Conservation (phyloP, 37 sponge, comb jelly and placozoan species). For the Hormiphora californensis region DNA sequence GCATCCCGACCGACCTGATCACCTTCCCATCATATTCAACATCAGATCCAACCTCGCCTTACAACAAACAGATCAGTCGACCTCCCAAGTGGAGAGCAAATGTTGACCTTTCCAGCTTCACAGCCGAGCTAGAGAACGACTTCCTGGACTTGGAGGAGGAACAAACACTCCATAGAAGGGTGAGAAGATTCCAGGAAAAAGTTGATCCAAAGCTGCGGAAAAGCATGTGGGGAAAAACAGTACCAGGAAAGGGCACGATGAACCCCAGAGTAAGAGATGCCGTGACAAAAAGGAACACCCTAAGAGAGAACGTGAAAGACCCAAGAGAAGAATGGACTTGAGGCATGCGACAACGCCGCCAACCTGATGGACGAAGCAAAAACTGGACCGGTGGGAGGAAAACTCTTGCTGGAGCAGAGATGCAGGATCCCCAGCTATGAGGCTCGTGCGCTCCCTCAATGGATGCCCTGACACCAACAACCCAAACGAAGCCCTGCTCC, state of each 20-base stretch:
- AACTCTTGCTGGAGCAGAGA: background rate
- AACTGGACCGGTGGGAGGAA: background rate
- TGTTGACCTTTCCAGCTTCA: too few species aligned
- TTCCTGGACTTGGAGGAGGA: too few species aligned
- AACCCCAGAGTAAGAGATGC: background rate
- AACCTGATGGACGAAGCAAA: background rate
- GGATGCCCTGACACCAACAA: background rate
- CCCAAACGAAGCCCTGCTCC: background rate
- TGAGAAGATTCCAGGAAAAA: too few species aligned
- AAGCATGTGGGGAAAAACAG: background rate
- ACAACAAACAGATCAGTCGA: too few species aligned
- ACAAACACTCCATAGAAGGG: too few species aligned
- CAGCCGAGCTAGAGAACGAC: too few species aligned
- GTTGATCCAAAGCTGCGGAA: conserved; percentile 2
- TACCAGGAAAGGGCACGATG: background rate
- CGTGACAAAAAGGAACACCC: background rate
- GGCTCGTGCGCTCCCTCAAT: background rate
- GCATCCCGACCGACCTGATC: too few species aligned
- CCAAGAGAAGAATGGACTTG: background rate
- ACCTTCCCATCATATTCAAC: too few species aligned
- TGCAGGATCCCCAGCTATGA: background rate
- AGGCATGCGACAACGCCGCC: background rate
- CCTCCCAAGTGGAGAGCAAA: too few species aligned
- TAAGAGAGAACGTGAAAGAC: background rate
- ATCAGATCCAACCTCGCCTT: too few species aligned